phyloP scores from a whole-genome alignment of 2,797 vertebrate genomes.

The Pseudomugil tenellus region DNA sequence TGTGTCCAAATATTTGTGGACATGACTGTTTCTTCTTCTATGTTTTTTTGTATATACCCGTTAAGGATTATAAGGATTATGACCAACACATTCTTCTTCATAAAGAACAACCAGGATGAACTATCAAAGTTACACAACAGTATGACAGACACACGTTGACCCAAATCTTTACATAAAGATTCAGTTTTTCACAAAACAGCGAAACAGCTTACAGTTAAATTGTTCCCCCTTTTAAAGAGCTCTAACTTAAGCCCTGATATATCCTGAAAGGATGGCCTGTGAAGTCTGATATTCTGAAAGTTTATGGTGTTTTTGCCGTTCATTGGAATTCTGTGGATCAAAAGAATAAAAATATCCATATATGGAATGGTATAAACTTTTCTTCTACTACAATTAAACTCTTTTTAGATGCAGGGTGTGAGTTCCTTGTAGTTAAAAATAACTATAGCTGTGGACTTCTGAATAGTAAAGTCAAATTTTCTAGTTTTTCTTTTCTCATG shows the following conservation, averaged over 20 bases:
- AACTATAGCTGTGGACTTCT: slow-evolving; percentile 12
- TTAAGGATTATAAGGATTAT: neutral
- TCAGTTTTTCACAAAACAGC: neutral
- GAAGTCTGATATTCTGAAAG: neutral
- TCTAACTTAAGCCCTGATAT: neutral
- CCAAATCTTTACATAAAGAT: neutral
- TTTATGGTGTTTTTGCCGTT: neutral
- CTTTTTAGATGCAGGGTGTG: slow-evolving; percentile 3
- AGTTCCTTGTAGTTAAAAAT: slow-evolving; percentile 33
- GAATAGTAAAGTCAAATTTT: slow-evolving; percentile 7
- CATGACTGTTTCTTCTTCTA: too few relatives aligned
- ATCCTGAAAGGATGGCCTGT: neutral
- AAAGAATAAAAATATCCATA: neutral
- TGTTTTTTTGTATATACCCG: too few relatives aligned
- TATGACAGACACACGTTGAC: neutral
- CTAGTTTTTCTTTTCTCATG: slow-evolving; percentile 19
- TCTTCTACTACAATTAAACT: neutral
- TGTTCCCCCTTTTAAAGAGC: neutral
- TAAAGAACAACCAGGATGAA: neutral
- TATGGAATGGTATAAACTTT: neutral
- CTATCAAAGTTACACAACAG: too few relatives aligned
- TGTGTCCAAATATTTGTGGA: too few relatives aligned
- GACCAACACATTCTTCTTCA: neutral
- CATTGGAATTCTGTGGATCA: neutral
- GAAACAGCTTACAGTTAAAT: neutral